Base-by-base conservation (phyloP, 2,888 invertebrate genomes). In the Melieria crassipennis region DNA sequence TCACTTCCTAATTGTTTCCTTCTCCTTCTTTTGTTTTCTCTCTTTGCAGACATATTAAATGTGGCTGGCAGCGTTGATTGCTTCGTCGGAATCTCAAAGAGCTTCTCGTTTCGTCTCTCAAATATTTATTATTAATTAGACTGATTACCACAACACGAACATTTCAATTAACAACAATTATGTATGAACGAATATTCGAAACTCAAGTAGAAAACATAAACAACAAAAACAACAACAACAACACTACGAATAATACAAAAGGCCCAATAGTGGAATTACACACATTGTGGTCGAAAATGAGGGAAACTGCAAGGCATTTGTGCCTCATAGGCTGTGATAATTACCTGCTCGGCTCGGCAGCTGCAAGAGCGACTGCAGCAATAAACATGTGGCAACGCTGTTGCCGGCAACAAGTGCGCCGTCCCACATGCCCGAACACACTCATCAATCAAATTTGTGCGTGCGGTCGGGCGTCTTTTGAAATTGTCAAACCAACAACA, bases 301-400 rank as follows among this genome's bases (percentile, higher is more conserved):
- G 30, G 30, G 30, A 30, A 30, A 30, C 30, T 30, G 30, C 30
- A 30, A 30, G 30, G 30, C 30, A 30, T 30, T 52, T n/a, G n/a
- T 13, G n/a, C 52, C 52, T 82, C 78, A 78, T 81, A 81, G 85
- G 85, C 84, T 84, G 84, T 84, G 84, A 84, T 84, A 77, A 82
- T 82, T 85, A 85, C 85, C 84, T 83, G 85, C 80, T 75, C 78
- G 74, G 65, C 10, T 30, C 30, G 30, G 30, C 30, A 30, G 30
- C 30, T 30, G 30, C 30, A 30, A 30, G 30, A 30, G 30, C 3
- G 30, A 30, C 30, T 30, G 30, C 30, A 30, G 30, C 30, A 30
- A 30, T 30, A 30, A 30, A 30, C 30, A 30, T 30, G 30, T 30
- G 30, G 30, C 30, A 30, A 30, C 30, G 30, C 30, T 30, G 30